Evolutionary conservation across 2,888 invertebrate species (phyloP), one percentile per base, ranked within the genome.

Genomic region (Drosophila picticornis): DNA sequence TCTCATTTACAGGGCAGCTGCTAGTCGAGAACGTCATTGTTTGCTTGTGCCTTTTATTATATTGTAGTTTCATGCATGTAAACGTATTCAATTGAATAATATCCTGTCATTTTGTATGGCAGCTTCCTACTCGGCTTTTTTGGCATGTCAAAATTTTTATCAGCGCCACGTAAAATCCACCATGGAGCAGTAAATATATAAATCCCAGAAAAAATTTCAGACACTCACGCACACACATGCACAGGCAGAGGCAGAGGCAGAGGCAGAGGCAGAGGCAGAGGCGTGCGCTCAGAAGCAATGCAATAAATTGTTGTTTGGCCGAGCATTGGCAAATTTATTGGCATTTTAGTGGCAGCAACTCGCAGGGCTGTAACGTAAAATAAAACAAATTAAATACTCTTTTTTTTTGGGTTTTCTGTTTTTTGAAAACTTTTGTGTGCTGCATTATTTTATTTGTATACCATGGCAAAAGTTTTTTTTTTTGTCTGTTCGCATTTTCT

Each of bases 1-100:
- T 1, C 1, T 10, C 7, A 4, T 22, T 11, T 38, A 52, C 34
- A 75, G 61, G n/a, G 51, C 69, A 77, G 67, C 51, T 55, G 6
- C 10, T 10, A 43, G 71, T 73, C 68, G 65, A 40, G 53, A 25
- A 50, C 25, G n/a, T 9, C n/a, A 52, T 50, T 76, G 50, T 66
- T 50, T 51, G 50, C 29, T 32, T 71, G 48, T 65, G 56, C 46
- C 68, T 81, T 82, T 85, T 62, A 69, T 79, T 85, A 83, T 89
- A 75, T 77, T 84, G 84, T 83, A 89, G 78, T 84, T 91, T 80
- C 84, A 83, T 81, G 85, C 91, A 83, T 91, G 90, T 89, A 90
- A 90, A 82, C 89, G 84, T 83, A 81, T 88, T 91, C 91, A 91
- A 91, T 91, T 91, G 91, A 91, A 91, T 90, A 90, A 91, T 91